phyloP scores from a whole-genome alignment of 1,140 invertebrate genomes.

The Spodoptera frugiperda region DNA sequence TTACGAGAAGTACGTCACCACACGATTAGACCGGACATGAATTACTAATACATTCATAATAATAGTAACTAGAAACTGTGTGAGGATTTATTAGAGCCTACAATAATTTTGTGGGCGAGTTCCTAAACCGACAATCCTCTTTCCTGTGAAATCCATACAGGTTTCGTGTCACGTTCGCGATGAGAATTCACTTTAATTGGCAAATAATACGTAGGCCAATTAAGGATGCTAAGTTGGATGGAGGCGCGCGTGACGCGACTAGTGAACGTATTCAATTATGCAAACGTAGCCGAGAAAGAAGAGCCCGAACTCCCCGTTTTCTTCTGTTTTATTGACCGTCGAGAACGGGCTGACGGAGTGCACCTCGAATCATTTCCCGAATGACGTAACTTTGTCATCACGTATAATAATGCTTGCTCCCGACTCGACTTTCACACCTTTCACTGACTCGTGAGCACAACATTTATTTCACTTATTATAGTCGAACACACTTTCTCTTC shows the following conservation, averaged over 20 bases:
- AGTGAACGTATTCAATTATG: conserved; percentile 84
- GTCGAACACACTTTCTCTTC: conserved; percentile 58
- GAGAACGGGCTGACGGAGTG: conserved; percentile 42
- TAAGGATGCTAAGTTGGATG: conserved; percentile 85
- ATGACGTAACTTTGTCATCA: conserved; percentile 27
- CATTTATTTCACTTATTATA: conserved; percentile 42
- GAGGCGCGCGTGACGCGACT: conserved; percentile 83
- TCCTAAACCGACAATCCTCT: conserved; percentile 50
- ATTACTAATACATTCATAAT: conserved; percentile 12
- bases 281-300: conserved; percentile 81
- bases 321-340: conserved; percentile 65
- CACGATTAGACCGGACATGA: conserved; percentile 29
- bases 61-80: conserved; percentile 17
- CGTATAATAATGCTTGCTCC: conserved; percentile 48
- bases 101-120: conserved; percentile 63
- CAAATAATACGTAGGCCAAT: conserved; percentile 86
- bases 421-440: conserved; percentile 64
- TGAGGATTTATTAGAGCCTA: conserved; percentile 64
- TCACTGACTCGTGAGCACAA: conserved; percentile 50
- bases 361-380: conserved; percentile 8
- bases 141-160: conserved; percentile 72
- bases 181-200: conserved; percentile 87
- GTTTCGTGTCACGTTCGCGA: conserved; percentile 83
- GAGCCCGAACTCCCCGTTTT: conserved; percentile 58
- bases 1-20: conserved; percentile 45